Evolutionary conservation across 2,888 invertebrate genomes (phyloP).

Genomic region (Agrotis segetum): DNA sequence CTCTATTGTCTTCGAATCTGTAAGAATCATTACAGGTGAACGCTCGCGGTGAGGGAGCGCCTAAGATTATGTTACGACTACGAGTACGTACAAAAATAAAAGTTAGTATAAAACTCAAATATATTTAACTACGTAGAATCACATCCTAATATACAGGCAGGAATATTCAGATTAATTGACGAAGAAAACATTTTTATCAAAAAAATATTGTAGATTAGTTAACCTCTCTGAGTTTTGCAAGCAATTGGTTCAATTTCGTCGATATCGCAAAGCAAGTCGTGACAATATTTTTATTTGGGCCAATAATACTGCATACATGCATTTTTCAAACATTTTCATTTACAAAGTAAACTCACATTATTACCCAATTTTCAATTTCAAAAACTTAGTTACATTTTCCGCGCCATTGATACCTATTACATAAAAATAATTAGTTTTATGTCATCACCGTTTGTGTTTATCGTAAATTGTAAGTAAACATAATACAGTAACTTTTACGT

Average conservation of each 20-base stretch:
- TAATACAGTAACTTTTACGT: conserved; percentile 5
- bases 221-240: conserved; percentile 13
- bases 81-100: conserved; percentile 48
- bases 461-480: background rate
- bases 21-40: too few relatives aligned
- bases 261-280: conserved; percentile 29
- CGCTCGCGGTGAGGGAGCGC: too few relatives aligned
- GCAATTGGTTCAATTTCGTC: conserved; percentile 20
- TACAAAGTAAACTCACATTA: conserved; percentile 32
- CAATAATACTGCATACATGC: conserved; percentile 54
- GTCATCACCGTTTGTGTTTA: background rate
- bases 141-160: conserved; percentile 31
- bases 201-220: conserved; percentile 3
- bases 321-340: conserved; percentile 46
- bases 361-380: conserved; percentile 33
- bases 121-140: conserved; percentile 37
- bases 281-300: conserved; percentile 47
- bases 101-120: conserved; percentile 48
- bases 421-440: conserved; percentile 5
- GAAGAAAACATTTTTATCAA: conserved; percentile 11
- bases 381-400: conserved; percentile 17
- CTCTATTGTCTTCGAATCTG: too few relatives aligned
- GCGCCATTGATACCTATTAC: conserved; percentile 9
- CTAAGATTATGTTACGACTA: conserved; percentile 49
- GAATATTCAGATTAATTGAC: conserved; percentile 28